Evolutionary conservation across 2,113 vertebrate genomes (phyloP).

Genomic region (Pseudopodoces humilis): DNA sequence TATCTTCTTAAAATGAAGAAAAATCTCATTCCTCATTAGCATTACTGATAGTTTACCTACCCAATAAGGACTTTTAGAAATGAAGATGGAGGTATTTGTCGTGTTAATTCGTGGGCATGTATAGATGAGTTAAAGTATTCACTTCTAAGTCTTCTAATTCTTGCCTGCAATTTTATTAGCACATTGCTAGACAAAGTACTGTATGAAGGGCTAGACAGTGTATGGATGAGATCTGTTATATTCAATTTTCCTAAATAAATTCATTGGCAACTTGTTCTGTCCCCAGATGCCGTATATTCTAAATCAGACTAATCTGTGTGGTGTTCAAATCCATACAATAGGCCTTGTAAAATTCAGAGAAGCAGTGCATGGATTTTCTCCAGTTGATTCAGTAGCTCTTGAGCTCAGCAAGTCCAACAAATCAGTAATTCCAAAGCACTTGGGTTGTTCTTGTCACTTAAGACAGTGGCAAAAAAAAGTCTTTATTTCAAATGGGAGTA

Average conservation of each 20-base stretch:
- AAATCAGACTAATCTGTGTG: fast-evolving
- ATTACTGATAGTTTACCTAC: neutral
- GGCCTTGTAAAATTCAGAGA: neutral
- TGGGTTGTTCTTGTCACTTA: neutral
- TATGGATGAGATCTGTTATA: neutral
- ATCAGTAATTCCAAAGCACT: neutral
- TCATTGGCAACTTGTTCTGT: neutral
- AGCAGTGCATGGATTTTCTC: neutral
- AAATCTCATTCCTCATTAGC: neutral
- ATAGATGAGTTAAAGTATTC: neutral
- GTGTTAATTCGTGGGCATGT: neutral
- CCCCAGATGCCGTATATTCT: neutral
- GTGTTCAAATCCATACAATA: neutral
- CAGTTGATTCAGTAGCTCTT: neutral
- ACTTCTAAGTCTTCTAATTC: neutral
- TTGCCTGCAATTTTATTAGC: neutral
- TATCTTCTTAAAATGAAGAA: neutral
- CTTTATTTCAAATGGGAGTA: neutral
- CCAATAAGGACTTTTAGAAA: neutral
- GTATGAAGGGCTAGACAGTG: neutral
- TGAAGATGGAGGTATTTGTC: neutral
- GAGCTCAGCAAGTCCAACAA: neutral
- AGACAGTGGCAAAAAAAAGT: neutral
- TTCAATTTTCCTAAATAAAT: neutral
- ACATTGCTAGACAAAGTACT: neutral